A percentile compares a stretch with the other conserved stretches of the same genome.
Evolutionary conservation across 2,888 invertebrate species (phyloP).

Genomic region (Chloroclysta siterata): DNA sequence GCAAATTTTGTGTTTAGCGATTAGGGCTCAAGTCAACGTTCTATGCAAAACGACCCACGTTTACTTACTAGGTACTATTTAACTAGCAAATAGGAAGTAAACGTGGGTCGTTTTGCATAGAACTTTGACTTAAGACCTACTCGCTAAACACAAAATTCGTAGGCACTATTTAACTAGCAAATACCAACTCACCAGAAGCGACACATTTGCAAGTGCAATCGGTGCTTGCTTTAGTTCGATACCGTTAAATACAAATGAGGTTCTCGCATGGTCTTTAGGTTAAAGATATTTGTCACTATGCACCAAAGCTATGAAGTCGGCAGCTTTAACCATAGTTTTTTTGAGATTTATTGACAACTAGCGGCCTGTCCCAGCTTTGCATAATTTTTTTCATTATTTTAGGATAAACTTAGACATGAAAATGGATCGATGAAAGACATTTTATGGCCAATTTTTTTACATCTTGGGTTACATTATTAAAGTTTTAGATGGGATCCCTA

Average conservation of each 20-base stretch:
- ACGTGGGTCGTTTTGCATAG: background rate
- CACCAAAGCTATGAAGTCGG: background rate
- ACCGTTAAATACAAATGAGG: constrained; percentile 26
- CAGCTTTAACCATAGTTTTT: too few relatives aligned
- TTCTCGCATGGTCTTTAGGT: constrained; percentile 9
- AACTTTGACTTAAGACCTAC: background rate
- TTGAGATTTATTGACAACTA: too few relatives aligned
- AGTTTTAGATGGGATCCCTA: too few relatives aligned
- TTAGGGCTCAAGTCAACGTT: background rate
- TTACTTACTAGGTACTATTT: constrained; percentile 8
- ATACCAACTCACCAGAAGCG: background rate
- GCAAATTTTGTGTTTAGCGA: background rate
- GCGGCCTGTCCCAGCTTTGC: too few relatives aligned
- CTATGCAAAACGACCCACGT: background rate
- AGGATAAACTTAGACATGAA: too few relatives aligned
- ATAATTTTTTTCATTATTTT: too few relatives aligned
- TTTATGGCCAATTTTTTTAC: too few relatives aligned
- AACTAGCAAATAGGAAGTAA: constrained; percentile 23
- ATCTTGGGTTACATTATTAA: too few relatives aligned
- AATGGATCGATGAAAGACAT: too few relatives aligned
- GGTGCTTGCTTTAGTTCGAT: constrained; percentile 13
- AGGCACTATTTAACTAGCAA: background rate
- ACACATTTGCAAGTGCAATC: constrained; percentile 29
- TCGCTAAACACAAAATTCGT: background rate
- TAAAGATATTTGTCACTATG: background rate